These are phyloP conservation scores for Theonella swinhoei DNA, from an alignment of 37 sponge, comb jelly and placozoan genomes.

Conservation along the genomic window DNA sequence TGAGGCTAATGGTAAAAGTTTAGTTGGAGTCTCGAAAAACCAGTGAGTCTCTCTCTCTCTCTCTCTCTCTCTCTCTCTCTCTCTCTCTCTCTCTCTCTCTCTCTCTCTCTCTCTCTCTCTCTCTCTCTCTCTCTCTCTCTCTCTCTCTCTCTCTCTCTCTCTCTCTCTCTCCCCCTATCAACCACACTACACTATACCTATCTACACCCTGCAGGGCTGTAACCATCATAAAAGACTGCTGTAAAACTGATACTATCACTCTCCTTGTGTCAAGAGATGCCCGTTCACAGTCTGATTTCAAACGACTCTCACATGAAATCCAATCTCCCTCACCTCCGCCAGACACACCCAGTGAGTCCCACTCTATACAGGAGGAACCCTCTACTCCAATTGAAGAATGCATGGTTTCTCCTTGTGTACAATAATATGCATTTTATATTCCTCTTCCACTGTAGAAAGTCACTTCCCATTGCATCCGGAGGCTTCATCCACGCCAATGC, in stretches of 20 bases:
- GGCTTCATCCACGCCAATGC: no score
- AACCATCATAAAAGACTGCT: slow-evolving; percentile 56
- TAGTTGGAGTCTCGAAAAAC: slow-evolving; percentile 69
- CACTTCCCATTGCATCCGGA: no score
- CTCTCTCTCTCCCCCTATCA: not conserved
- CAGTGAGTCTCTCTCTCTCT: slow-evolving; percentile 22
- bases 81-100: not conserved
- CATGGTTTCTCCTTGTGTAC: no score
- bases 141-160: not conserved
- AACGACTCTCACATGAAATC: slow-evolving; percentile 33
- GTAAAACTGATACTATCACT: slow-evolving; percentile 33
- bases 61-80: not conserved
- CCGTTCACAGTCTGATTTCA: slow-evolving; percentile 35
- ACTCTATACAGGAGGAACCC: no score
- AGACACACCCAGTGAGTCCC: not conserved
- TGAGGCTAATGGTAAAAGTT: slow-evolving; percentile 59
- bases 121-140: not conserved
- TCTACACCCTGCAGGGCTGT: slow-evolving; percentile 38
- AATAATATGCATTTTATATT: no score
- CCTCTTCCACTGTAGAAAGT: no score
- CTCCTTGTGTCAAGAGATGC: slow-evolving; percentile 54
- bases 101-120: not conserved
- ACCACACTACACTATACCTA: not conserved
- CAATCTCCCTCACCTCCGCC: no score
- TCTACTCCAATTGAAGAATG: no score